Conservation (phyloP, 2,113 vertebrate species). For the Cyrtonyx montezumae region DNA sequence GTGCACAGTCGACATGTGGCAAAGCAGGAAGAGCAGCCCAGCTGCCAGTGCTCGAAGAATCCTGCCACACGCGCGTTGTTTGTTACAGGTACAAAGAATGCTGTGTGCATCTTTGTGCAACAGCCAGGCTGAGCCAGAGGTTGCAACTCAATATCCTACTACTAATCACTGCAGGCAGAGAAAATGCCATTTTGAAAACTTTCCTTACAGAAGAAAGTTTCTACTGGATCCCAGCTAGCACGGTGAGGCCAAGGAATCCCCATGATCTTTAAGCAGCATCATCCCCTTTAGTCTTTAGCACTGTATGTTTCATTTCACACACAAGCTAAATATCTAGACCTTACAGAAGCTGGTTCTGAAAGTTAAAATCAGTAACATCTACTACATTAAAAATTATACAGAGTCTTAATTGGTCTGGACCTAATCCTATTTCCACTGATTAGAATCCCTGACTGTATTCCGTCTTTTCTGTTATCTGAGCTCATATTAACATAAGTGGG, state of each 20-base stretch:
- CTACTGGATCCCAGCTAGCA: background rate
- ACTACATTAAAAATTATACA: background rate
- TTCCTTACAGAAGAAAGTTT: background rate
- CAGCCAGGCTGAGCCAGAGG: background rate
- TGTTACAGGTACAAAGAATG: background rate
- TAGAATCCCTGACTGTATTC: background rate
- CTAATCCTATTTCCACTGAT: background rate
- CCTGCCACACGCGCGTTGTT: accelerated
- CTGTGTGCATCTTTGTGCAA: background rate
- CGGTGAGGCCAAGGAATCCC: background rate
- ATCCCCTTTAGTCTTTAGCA: background rate
- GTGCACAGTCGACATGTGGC: accelerated
- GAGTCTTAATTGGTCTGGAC: background rate
- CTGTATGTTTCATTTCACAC: background rate
- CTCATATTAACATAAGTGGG: background rate
- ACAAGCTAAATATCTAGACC: too few species aligned
- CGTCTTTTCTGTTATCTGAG: background rate
- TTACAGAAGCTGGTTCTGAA: background rate
- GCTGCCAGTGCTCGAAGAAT: background rate
- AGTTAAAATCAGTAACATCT: background rate
- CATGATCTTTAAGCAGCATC: background rate
- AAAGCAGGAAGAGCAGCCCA: background rate
- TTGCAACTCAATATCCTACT: background rate
- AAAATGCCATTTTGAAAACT: background rate
- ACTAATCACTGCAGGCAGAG: accelerated